Evolutionary conservation across 2,113 vertebrate genomes (phyloP).

Genomic region (Alligator mississippiensis): DNA sequence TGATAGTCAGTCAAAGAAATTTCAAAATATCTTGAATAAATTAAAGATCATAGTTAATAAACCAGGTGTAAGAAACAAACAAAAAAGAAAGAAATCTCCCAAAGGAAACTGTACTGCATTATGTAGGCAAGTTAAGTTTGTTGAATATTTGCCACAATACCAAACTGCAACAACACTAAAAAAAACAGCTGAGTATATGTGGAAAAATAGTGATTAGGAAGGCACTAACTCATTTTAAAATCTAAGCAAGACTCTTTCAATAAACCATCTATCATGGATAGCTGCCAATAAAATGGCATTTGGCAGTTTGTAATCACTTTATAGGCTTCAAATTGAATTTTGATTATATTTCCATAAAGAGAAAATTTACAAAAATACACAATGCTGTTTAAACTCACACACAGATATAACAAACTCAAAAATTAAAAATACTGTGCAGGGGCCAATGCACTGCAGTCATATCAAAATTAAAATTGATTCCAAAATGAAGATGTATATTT

Average conservation of each 20-base stretch:
- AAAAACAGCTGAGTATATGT: neutral
- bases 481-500: neutral
- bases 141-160: neutral
- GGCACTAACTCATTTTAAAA: constrained; percentile 66
- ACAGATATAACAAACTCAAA: constrained; percentile 46
- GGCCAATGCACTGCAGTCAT: constrained; percentile 13
- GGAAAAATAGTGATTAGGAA: constrained; percentile 58
- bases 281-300: constrained; percentile 58
- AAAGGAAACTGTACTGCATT: constrained; percentile 32
- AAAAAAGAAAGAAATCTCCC: neutral
- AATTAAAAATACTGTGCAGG: constrained; percentile 29
- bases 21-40: constrained; percentile 30
- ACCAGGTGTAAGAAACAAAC: neutral
- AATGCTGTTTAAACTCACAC: constrained; percentile 68
- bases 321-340: constrained; percentile 68
- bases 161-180: constrained; percentile 32
- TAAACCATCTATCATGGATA: constrained; percentile 70
- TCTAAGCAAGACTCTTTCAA: constrained; percentile 59
- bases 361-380: constrained; percentile 73
- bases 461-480: constrained; percentile 25
- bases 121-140: constrained; percentile 40
- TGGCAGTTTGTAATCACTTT: constrained; percentile 72
- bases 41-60: constrained; percentile 16
- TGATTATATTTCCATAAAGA: constrained; percentile 70
- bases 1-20: constrained; percentile 45